Conservation (phyloP, 2,888 invertebrate genomes). For the Shargacucullia verbasci region DNA sequence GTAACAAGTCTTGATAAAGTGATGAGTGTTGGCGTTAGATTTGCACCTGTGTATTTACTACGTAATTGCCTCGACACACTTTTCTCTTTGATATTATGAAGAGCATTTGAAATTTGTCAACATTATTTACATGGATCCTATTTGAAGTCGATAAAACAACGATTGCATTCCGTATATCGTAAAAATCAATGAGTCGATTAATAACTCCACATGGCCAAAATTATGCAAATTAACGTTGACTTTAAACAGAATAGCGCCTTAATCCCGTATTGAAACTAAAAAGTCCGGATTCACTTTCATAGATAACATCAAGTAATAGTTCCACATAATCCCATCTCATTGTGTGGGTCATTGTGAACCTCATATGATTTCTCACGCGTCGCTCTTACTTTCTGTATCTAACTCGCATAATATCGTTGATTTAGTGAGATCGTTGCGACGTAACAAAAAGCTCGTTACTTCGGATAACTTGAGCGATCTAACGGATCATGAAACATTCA, state of each 20-base stretch:
- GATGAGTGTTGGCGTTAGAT: slow-evolving; percentile 16
- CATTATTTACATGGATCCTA: no score
- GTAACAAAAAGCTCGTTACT: slow-evolving; percentile 70
- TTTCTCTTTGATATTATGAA: neutral
- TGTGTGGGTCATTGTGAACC: slow-evolving; percentile 67
- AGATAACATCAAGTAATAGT: slow-evolving; percentile 17
- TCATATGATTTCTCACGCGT: slow-evolving; percentile 67
- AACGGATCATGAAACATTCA: slow-evolving; percentile 53
- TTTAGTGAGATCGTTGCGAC: slow-evolving; percentile 60
- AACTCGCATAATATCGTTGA: slow-evolving; percentile 56
- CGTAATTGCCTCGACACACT: slow-evolving; percentile 22
- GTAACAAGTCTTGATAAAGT: slow-evolving; percentile 38
- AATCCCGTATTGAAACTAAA: neutral
- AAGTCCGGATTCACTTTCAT: slow-evolving; percentile 18
- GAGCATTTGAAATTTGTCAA: no score
- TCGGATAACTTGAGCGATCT: slow-evolving; percentile 64
- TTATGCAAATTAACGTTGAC: no score
- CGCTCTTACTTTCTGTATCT: slow-evolving; percentile 71
- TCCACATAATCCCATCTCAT: slow-evolving; percentile 34
- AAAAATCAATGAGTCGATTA: neutral
- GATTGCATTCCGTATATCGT: no score
- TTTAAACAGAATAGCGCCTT: no score
- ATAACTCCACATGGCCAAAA: no score
- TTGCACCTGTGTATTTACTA: slow-evolving; percentile 30
- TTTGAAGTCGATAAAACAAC: no score